phyloP scores from a whole-genome alignment of 2,888 invertebrate species.

The Vesta saturnalis region DNA sequence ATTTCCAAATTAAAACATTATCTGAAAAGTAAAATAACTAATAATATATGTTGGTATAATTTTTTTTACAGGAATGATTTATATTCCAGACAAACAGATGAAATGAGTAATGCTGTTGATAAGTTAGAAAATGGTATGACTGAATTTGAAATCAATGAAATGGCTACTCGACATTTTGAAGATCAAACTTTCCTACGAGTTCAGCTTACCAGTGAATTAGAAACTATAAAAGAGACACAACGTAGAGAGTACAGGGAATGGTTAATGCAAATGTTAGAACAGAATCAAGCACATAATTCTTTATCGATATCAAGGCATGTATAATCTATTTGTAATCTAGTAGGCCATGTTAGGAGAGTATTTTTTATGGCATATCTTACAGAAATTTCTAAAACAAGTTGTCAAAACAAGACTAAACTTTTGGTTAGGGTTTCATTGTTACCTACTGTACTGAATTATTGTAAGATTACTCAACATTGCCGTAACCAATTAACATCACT shows the following conservation, averaged over 20 bases:
- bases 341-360: too few species aligned
- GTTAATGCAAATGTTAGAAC: slow-evolving; percentile 84
- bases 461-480: too few species aligned
- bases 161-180: slow-evolving; percentile 84
- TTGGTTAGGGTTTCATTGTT: too few species aligned
- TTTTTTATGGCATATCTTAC: too few species aligned
- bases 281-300: slow-evolving; percentile 70
- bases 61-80: too few species aligned
- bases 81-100: slow-evolving; percentile 77
- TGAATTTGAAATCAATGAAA: slow-evolving; percentile 85
- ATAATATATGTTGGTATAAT: too few species aligned
- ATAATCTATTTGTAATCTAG: slow-evolving; percentile 48
- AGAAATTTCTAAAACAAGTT: too few species aligned
- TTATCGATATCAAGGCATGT: slow-evolving; percentile 66
- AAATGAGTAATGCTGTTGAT: slow-evolving; percentile 88
- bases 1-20: slow-evolving; percentile 75
- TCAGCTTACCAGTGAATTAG: slow-evolving; percentile 86
- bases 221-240: slow-evolving; percentile 86
- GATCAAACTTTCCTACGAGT: slow-evolving; percentile 86
- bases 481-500: too few species aligned
- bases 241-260: slow-evolving; percentile 87
- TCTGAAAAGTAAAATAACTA: slow-evolving; percentile 75
- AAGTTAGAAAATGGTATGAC: slow-evolving; percentile 80
- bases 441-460: too few species aligned
- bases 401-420: too few species aligned